A percentile compares a stretch with the other conserved stretches of the same genome.
These are phyloP conservation scores for Carposina sasakii DNA, from an alignment of 1,140 invertebrate species.

Conservation along the genomic window DNA sequence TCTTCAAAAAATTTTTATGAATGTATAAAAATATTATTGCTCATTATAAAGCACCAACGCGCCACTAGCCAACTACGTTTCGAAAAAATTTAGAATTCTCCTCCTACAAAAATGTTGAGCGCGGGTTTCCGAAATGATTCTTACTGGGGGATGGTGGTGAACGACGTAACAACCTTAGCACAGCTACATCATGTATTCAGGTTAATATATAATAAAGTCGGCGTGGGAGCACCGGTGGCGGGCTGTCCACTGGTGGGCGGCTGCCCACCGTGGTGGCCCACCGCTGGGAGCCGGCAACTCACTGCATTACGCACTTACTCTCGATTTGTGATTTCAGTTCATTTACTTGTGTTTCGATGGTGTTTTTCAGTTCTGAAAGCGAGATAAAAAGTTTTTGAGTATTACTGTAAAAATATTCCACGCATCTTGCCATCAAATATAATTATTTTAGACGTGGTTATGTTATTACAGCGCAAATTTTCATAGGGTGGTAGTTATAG, in stretches of 20 bases:
- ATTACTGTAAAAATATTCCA: too few relatives aligned
- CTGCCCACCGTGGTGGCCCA: too few relatives aligned
- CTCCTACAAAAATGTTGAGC: slow-evolving; percentile 54
- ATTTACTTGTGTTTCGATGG: slow-evolving; percentile 94
- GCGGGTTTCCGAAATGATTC: slow-evolving; percentile 37
- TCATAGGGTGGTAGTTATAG: too few relatives aligned
- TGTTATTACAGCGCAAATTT: too few relatives aligned
- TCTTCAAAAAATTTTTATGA: slow-evolving; percentile 55
- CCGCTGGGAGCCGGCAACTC: too few relatives aligned
- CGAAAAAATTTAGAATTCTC: slow-evolving; percentile 64
- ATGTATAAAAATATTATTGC: slow-evolving; percentile 73
- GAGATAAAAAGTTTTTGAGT: too few relatives aligned
- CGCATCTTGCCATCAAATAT: too few relatives aligned
- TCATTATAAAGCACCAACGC: slow-evolving; percentile 69
- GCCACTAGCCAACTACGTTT: slow-evolving; percentile 64
- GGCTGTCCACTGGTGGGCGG: too few relatives aligned
- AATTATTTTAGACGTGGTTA: too few relatives aligned
- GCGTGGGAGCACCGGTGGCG: slow-evolving; percentile 11
- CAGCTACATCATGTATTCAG: slow-evolving; percentile 67
- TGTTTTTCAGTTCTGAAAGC: slow-evolving; percentile 93
- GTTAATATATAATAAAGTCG: slow-evolving; percentile 30
- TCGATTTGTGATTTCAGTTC: slow-evolving; percentile 95
- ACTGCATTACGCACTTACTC: slow-evolving; percentile 94
- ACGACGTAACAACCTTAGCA: slow-evolving; percentile 46
- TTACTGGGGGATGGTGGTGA: slow-evolving; percentile 25